A percentile compares a stretch with the other conserved stretches of the same genome.
These are phyloP conservation scores for Periplaneta americana DNA, from an alignment of 1,140 invertebrate genomes.

Conservation along the genomic window DNA sequence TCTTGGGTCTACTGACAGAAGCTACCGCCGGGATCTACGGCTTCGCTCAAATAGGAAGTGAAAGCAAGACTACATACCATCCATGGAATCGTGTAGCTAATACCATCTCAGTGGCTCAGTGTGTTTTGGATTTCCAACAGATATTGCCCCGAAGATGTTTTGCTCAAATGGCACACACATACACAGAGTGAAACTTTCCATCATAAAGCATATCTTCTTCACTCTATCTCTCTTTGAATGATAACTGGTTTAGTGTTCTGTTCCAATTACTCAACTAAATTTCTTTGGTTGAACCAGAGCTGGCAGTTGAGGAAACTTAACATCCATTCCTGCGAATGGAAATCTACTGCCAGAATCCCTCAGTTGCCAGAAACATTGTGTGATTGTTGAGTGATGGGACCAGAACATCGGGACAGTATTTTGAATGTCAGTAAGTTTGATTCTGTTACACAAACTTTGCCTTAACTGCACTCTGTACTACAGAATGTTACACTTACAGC, in stretches of 20 bases:
- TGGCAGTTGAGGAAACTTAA: background rate
- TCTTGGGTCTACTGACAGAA: conserved; percentile 88
- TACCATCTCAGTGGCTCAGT: background rate
- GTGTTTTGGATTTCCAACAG: background rate
- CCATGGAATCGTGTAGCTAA: background rate
- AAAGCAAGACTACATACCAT: background rate
- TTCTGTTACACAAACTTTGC: background rate
- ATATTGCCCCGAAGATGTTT: background rate
- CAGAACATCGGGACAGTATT: background rate
- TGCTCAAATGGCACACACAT: background rate
- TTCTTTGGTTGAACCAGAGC: background rate
- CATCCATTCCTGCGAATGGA: background rate
- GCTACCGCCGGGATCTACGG: conserved; percentile 9
- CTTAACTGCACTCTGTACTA: background rate
- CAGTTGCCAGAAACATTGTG: background rate
- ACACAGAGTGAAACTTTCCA: background rate
- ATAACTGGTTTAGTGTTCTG: background rate
- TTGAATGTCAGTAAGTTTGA: background rate
- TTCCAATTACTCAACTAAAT: background rate
- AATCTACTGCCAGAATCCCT: background rate
- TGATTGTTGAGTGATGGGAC: background rate
- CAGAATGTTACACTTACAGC: background rate
- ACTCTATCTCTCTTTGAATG: background rate
- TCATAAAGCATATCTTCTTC: background rate
- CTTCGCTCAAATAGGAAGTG: conserved; percentile 8